Conservation (phyloP, 2,113 vertebrate genomes). For the Hoplias malabaricus region DNA sequence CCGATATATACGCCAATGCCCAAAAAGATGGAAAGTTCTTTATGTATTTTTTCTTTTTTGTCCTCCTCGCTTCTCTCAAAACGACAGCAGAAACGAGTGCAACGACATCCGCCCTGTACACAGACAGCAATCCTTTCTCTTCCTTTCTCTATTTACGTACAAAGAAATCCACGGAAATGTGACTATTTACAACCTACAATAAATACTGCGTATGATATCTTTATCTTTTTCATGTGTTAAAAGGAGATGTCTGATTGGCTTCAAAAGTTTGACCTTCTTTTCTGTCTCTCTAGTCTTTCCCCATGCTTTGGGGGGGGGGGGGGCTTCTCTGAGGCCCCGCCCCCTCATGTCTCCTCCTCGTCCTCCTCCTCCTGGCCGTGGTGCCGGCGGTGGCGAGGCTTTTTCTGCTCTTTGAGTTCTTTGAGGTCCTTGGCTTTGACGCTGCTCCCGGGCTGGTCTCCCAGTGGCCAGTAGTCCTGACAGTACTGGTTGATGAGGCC, state of each 20-base stretch:
- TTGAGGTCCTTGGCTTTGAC: constrained; percentile 81
- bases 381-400: constrained; percentile 93
- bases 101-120: constrained; percentile 78
- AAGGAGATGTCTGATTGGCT: constrained; percentile 59
- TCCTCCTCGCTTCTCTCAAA: constrained; percentile 48
- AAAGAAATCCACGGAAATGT: constrained; percentile 81
- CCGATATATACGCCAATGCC: constrained; percentile 10
- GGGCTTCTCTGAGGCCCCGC: not conserved
- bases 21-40: constrained; percentile 17
- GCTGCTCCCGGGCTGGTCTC: constrained; percentile 78
- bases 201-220: constrained; percentile 84
- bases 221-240: constrained; percentile 71
- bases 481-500: constrained; percentile 98
- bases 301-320: constrained; percentile 53
- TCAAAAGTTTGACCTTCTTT: constrained; percentile 49
- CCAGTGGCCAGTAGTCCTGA: constrained; percentile 94
- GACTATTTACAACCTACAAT: constrained; percentile 90
- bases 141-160: constrained; percentile 68
- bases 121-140: constrained; percentile 70
- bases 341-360: constrained; percentile 83
- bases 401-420: constrained; percentile 94
- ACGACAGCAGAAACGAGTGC: constrained; percentile 73
- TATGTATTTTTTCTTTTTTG: not conserved
- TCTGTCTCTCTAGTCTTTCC: constrained; percentile 48
- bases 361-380: constrained; percentile 74